phyloP scores from a whole-genome alignment of 2,888 invertebrate species.

The Drosophila koepferae region DNA sequence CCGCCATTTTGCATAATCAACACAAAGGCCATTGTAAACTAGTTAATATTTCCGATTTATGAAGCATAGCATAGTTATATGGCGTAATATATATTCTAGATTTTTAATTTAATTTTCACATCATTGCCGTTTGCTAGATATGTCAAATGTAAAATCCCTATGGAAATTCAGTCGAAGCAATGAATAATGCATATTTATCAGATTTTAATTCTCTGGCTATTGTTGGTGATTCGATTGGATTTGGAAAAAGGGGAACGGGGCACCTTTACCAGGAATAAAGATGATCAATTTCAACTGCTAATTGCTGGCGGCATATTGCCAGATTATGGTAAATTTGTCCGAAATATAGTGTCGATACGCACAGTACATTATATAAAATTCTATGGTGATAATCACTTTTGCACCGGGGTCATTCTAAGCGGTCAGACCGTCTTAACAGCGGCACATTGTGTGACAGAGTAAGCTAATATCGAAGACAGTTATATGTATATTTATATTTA shows the following conservation, averaged over 20 bases:
- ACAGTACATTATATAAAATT: constrained; percentile 37
- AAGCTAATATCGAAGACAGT: constrained; percentile 16
- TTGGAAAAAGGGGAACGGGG: constrained; percentile 25
- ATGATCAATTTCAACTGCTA: constrained; percentile 58
- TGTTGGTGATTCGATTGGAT: background rate
- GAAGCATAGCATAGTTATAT: background rate
- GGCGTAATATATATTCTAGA: background rate
- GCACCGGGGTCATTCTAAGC: constrained; percentile 59
- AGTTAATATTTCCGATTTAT: background rate
- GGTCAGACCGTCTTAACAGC: constrained; percentile 58
- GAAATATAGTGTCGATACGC: constrained; percentile 58
- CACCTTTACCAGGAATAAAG: constrained; percentile 29
- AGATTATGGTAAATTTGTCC: constrained; percentile 1
- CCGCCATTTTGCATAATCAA: background rate
- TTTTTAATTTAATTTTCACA: background rate
- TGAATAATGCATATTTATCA: constrained; percentile 19
- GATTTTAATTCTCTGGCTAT: constrained; percentile 7
- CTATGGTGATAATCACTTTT: constrained; percentile 63
- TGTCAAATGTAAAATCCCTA: constrained; percentile 15
- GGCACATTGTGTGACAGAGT: constrained; percentile 67
- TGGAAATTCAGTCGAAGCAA: constrained; percentile 5
- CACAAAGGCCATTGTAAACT: background rate
- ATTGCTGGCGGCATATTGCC: constrained; percentile 56
- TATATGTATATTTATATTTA: background rate
- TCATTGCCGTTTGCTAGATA: background rate